Conservation (phyloP, 2,797 vertebrate genomes). For the Anniella stebbinsi region DNA sequence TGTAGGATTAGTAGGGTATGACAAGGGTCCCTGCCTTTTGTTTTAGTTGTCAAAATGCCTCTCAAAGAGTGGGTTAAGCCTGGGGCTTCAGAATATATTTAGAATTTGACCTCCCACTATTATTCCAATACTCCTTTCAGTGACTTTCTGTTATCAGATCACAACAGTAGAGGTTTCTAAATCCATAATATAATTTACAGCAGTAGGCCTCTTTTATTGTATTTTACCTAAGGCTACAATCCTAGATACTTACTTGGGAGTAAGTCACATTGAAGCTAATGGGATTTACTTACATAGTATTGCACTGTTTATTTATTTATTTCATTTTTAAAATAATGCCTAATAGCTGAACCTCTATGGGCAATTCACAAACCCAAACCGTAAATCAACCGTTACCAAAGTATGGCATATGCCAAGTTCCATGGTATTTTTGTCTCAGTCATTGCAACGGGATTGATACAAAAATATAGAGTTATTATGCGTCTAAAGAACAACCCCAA, state of each 20-base stretch:
- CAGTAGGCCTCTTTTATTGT: not conserved
- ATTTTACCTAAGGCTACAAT: not conserved
- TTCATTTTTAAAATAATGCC: too few relatives aligned
- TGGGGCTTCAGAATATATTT: not conserved
- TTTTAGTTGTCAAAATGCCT: not conserved
- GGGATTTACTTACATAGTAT: not conserved
- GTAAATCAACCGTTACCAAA: not conserved
- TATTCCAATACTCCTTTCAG: not conserved
- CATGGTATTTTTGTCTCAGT: not conserved
- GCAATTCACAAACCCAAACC: too few relatives aligned
- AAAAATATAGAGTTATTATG: constrained; percentile 18
- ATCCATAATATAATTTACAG: not conserved
- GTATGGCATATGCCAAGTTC: fast-evolving
- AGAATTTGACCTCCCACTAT: not conserved
- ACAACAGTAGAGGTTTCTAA: not conserved
- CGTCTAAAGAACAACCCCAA: constrained; percentile 1
- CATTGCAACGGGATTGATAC: not conserved
- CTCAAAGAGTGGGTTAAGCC: not conserved
- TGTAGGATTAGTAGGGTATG: not conserved
- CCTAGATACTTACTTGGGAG: not conserved
- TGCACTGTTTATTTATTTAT: too few relatives aligned
- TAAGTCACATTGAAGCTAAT: not conserved
- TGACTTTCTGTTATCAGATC: not conserved
- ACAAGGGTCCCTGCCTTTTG: not conserved
- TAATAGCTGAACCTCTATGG: too few relatives aligned